phyloP scores from a whole-genome alignment of 2,888 invertebrate genomes.

The Acleris holmiana region DNA sequence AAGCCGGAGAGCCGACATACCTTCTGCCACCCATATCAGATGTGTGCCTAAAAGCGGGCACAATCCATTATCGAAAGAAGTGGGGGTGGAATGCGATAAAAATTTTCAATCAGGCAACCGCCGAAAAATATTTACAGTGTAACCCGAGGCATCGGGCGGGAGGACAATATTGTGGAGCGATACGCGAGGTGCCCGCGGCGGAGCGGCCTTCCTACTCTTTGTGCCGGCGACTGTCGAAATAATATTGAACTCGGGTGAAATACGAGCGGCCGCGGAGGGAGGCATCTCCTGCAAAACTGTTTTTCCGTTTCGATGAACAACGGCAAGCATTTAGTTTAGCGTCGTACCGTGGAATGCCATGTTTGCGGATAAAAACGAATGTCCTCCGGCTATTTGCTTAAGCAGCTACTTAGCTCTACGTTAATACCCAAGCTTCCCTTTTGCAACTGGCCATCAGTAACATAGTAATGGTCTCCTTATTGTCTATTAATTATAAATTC shows the following conservation, averaged over 20 bases:
- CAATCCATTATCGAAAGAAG: constrained; percentile 73
- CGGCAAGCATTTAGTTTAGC: constrained; percentile 71
- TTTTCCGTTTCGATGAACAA: constrained; percentile 79
- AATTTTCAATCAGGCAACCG: constrained; percentile 80
- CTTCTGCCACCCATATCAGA: constrained; percentile 55
- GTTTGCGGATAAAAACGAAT: constrained; percentile 45
- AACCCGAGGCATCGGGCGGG: constrained; percentile 73
- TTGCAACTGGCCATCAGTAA: not conserved
- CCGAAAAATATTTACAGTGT: constrained; percentile 83
- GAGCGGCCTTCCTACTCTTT: constrained; percentile 77
- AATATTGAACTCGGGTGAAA: constrained; percentile 82
- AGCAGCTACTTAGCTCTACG: constrained; percentile 14
- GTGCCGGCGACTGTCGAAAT: constrained; percentile 77
- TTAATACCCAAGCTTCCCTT: constrained; percentile 10
- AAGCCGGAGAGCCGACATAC: constrained; percentile 38
- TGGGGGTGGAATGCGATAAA: constrained; percentile 78
- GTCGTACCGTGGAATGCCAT: constrained; percentile 58
- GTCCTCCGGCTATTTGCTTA: constrained; percentile 29
- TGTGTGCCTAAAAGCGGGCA: constrained; percentile 61
- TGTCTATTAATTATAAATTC: constrained; percentile 14
- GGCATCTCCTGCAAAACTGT: constrained; percentile 74
- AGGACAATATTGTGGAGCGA: constrained; percentile 81
- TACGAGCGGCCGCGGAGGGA: constrained; percentile 75
- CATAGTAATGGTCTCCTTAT: constrained; percentile 4
- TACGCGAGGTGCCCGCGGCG: constrained; percentile 72